These are phyloP conservation scores for Heliconius sara DNA, from an alignment of 2,888 invertebrate species.

Conservation along the genomic window DNA sequence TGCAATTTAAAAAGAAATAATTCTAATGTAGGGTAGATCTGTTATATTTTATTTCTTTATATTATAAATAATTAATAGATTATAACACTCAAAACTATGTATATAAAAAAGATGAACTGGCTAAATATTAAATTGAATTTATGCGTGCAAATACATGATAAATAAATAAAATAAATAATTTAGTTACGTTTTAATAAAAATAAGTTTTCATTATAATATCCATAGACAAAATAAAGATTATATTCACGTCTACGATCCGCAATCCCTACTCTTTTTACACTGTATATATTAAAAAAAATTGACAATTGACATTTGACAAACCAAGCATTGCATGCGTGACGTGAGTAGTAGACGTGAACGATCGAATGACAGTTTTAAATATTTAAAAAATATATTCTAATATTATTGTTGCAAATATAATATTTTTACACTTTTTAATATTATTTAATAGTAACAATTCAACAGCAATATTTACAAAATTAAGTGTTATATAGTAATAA, in stretches of 20 bases:
- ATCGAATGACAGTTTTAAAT: constrained; percentile 78
- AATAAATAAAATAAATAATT: too few relatives aligned
- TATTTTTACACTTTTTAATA: constrained; percentile 76
- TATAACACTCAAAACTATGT: too few relatives aligned
- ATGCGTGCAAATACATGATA: too few relatives aligned
- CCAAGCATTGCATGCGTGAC: constrained; percentile 57
- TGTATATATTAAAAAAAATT: constrained; percentile 27
- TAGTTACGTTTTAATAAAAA: too few relatives aligned
- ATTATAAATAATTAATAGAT: too few relatives aligned
- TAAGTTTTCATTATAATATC: neutral
- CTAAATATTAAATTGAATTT: too few relatives aligned
- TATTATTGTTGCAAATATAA: constrained; percentile 68
- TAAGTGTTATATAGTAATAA: constrained; percentile 59
- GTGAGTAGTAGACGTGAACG: constrained; percentile 69
- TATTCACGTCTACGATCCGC: neutral
- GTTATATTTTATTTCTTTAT: too few relatives aligned
- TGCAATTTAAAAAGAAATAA: too few relatives aligned
- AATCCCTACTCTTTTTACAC: constrained; percentile 13
- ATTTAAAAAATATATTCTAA: constrained; percentile 71
- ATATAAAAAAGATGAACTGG: too few relatives aligned
- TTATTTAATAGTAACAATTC: constrained; percentile 63
- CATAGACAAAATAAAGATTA: neutral
- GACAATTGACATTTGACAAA: constrained; percentile 48
- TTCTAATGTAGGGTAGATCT: too few relatives aligned
- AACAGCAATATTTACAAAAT: constrained; percentile 57